Evolutionary conservation across 2,113 vertebrate genomes (phyloP).

Genomic region (Pseudorhombus dupliciocellatus): DNA sequence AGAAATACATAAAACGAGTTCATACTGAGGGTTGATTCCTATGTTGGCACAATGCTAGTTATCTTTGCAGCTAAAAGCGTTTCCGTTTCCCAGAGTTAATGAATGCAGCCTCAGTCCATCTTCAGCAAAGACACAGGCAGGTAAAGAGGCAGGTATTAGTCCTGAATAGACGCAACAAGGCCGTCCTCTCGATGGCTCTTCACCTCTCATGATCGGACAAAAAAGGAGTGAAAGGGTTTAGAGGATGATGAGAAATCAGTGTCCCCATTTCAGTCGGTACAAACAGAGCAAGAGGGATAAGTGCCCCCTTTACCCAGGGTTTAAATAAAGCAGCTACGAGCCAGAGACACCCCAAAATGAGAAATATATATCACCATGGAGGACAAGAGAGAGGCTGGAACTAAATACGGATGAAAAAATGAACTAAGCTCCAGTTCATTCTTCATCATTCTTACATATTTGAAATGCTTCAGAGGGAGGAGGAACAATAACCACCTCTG

Average conservation of each 20-base stretch:
- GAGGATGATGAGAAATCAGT: conserved; percentile 13
- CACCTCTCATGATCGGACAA: no score
- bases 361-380: no score
- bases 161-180: background rate
- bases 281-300: conserved; percentile 1
- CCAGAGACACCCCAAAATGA: background rate
- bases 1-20: background rate
- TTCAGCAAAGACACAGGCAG: conserved; percentile 3
- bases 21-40: background rate
- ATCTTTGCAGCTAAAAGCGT: no score
- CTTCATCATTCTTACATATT: background rate
- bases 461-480: background rate
- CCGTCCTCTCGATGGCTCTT: no score
- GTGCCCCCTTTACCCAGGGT: no score
- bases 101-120: conserved; percentile 37
- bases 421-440: background rate
- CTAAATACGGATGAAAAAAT: background rate
- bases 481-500: background rate
- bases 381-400: background rate
- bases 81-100: conserved; percentile 1
- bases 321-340: no score
- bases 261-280: conserved; percentile 24
- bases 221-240: conserved; percentile 16
- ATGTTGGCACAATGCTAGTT: background rate
- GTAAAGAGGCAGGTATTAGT: conserved; percentile 8